Conservation (phyloP, 2,797 vertebrate genomes). For the Heliangelus exortis region DNA sequence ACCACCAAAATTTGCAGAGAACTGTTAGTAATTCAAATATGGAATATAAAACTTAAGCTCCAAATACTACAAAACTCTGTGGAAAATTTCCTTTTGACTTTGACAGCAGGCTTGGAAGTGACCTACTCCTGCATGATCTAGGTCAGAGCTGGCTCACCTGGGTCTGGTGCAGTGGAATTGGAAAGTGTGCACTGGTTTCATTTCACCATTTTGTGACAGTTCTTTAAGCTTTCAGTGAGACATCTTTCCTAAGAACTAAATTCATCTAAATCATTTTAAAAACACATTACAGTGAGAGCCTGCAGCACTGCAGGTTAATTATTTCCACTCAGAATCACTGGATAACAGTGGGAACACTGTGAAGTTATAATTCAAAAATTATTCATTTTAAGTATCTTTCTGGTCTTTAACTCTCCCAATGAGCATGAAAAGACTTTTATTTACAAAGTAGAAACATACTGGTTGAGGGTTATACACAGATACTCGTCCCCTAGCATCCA, state of each 20-base stretch:
- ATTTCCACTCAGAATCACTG: slow-evolving; percentile 26
- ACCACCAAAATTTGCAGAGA: background rate
- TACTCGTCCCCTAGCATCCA: background rate
- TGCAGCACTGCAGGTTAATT: slow-evolving; percentile 44
- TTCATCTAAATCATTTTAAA: slow-evolving; percentile 3
- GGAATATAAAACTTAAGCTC: background rate
- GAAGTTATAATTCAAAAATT: background rate
- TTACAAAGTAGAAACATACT: background rate
- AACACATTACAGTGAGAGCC: background rate
- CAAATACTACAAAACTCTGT: background rate
- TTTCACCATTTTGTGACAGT: background rate
- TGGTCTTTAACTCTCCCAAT: background rate
- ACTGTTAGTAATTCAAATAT: background rate
- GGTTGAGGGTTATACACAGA: background rate
- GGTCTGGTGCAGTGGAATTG: background rate
- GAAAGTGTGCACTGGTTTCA: background rate
- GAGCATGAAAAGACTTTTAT: background rate
- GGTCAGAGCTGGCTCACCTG: background rate
- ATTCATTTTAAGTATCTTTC: slow-evolving; percentile 3
- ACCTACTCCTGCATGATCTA: background rate
- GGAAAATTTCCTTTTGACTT: background rate
- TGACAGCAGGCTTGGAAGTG: background rate
- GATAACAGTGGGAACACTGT: background rate
- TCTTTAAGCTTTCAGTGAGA: background rate
- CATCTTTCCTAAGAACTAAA: background rate